Base-by-base conservation (phyloP, 2,113 vertebrate species). In the Sinocyclocheilus maitianheensis region DNA sequence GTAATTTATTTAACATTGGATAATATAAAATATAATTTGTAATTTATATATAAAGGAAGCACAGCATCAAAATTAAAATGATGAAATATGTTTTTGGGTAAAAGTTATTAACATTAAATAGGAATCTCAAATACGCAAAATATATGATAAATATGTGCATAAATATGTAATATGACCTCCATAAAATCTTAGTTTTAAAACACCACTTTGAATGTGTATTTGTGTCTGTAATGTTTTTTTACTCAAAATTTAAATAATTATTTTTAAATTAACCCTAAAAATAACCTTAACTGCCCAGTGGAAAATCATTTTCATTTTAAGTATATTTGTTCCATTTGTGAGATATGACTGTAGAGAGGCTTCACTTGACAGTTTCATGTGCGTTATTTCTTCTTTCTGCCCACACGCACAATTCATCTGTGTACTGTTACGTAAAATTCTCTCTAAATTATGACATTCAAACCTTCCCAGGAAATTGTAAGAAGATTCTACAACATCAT, bases 241-340 rank as follows among this genome's bases (percentile, higher is more conserved):
- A 10, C 1, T 84, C 34, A 67, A 69, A 4, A 69, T 34, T 34
- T 69, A 3, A 30, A 16, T 43, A 43, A 13, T 55, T 34, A 6
- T 75, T 24, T 18, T 24, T 78, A 34, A 60, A 34, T 65, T 77
- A 77, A 86, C 53, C 76, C 55, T 60, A 4, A 80, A 24, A 87
- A 58, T 84, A 55, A 34, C 77, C 62, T 8, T 48, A 24, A 67
- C 40, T 89, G 72, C 24, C 46, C 55, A 86, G 46, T 77, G 88
- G 88, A 87, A 88, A 75, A 53, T 77, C 55, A 81, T 77, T 75
- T 40, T 86, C 82, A 63, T 62, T 71, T 77, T 34, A 51, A 22
- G 67, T 58, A 22, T 60, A 46, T 87, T 85, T 87, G 85, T 89
- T 89, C 85, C 83, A 65, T 78, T 5, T 8, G 60, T 86, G 84